A percentile compares a stretch with the other conserved stretches of the same genome.
Evolutionary conservation across 2,888 invertebrate species (phyloP).

Genomic region (Rhagium mordax): DNA sequence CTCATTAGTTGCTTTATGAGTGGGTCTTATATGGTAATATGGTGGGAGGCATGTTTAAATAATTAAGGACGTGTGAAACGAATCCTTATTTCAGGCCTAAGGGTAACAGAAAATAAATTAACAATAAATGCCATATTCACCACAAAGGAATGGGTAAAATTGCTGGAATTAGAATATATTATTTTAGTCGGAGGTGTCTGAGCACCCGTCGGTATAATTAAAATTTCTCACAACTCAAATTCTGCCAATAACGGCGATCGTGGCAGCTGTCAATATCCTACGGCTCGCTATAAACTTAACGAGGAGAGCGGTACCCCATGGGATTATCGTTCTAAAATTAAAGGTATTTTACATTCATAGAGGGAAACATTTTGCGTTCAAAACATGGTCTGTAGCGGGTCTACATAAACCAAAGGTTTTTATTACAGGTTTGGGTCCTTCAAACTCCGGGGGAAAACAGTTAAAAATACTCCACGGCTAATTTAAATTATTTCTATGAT

Average conservation of each 20-base stretch:
- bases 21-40: too few species aligned
- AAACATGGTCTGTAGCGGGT: background rate
- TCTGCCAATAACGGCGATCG: background rate
- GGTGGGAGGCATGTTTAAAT: background rate
- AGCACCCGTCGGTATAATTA: background rate
- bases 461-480: too few species aligned
- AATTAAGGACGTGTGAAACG: background rate
- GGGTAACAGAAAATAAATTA: background rate
- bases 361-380: background rate
- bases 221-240: background rate
- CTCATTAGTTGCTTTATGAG: too few species aligned
- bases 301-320: background rate
- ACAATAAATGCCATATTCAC: background rate
- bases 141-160: background rate
- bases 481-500: too few species aligned
- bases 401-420: background rate
- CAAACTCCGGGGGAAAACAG: too few species aligned
- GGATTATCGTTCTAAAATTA: background rate
- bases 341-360: background rate
- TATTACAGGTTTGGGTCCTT: too few species aligned
- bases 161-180: background rate
- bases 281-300: background rate
- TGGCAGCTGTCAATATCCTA: background rate
- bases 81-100: background rate
- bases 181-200: background rate